phyloP scores from a whole-genome alignment of 2,797 vertebrate genomes.

The Bovichtus variegatus region DNA sequence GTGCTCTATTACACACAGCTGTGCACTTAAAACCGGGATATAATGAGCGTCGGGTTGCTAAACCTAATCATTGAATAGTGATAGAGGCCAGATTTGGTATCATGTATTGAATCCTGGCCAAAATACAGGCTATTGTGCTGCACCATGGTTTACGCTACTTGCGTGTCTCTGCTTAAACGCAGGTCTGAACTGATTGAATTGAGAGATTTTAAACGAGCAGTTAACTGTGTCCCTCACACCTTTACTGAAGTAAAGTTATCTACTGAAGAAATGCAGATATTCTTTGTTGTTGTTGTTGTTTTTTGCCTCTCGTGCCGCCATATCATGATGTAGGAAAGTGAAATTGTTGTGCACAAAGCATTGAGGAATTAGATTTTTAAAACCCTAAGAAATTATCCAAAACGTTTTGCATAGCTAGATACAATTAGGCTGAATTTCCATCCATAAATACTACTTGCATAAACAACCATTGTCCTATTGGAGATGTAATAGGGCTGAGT shows the following conservation, averaged over 20 bases:
- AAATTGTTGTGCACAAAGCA: background rate
- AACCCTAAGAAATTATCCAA: too few relatives aligned
- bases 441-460: background rate
- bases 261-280: background rate
- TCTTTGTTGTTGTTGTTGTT: background rate
- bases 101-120: background rate
- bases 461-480: background rate
- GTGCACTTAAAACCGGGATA: slow-evolving; percentile 6
- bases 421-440: background rate
- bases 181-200: background rate
- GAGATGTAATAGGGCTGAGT: too few relatives aligned
- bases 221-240: background rate
- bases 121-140: background rate
- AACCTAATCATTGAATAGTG: slow-evolving; percentile 20
- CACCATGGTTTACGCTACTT: background rate
- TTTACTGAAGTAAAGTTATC: background rate
- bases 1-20: slow-evolving; percentile 18
- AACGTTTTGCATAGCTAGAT: too few relatives aligned
- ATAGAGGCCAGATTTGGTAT: slow-evolving; percentile 5
- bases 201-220: background rate
- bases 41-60: slow-evolving; percentile 19
- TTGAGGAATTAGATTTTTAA: too few relatives aligned
- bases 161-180: background rate
- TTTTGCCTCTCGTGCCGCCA: background rate
- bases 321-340: background rate